phyloP scores from a whole-genome alignment of 2,888 invertebrate genomes.

The Amorpha juglandis region DNA sequence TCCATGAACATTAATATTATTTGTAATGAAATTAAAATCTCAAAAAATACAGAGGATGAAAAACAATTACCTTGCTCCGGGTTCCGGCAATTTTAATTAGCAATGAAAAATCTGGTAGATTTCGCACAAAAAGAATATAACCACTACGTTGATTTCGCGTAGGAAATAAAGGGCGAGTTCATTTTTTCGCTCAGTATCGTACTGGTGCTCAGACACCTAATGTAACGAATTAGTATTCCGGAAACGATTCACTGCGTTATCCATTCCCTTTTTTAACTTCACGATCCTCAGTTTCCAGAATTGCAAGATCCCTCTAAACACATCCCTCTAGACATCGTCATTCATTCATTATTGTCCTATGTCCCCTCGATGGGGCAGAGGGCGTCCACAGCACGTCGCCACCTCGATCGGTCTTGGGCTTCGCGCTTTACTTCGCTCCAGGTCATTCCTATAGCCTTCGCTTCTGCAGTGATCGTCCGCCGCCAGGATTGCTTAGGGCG shows the following conservation, averaged over 20 bases:
- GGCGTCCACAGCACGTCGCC: too few relatives aligned
- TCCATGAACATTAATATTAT: not conserved
- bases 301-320: too few relatives aligned
- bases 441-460: too few relatives aligned
- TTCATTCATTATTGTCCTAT: too few relatives aligned
- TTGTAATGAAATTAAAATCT: constrained; percentile 22
- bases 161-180: constrained; percentile 41
- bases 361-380: too few relatives aligned
- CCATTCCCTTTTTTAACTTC: constrained; percentile 47
- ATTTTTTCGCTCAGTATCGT: constrained; percentile 49
- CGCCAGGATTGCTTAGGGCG: too few relatives aligned
- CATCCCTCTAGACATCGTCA: too few relatives aligned
- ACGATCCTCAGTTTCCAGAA: constrained; percentile 41
- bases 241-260: constrained; percentile 43
- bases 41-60: constrained; percentile 34
- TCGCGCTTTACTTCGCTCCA: too few relatives aligned
- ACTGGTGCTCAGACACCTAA: constrained; percentile 42
- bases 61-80: constrained; percentile 45
- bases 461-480: too few relatives aligned
- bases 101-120: constrained; percentile 50
- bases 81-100: constrained; percentile 55
- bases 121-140: too few relatives aligned
- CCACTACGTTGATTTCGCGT: too few relatives aligned
- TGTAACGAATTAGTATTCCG: constrained; percentile 60
- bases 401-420: too few relatives aligned